Base-by-base conservation (phyloP, 2,797 vertebrate species). In the Masticophis lateralis region DNA sequence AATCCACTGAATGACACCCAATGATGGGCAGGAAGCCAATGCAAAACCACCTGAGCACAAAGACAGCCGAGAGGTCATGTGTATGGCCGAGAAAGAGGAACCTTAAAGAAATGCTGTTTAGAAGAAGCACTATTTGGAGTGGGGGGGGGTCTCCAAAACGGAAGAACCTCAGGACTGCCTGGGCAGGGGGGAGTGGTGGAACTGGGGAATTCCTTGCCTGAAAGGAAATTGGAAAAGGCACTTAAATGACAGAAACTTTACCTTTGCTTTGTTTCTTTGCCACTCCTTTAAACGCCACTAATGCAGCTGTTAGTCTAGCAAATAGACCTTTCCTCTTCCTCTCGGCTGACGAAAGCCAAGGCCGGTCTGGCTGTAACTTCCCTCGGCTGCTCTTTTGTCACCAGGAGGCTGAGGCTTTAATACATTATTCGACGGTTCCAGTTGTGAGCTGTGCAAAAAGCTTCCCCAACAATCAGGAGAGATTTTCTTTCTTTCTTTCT, bases 291-390 rank as follows among this genome's bases (percentile, higher is more conserved):
- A 86, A 47, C 69, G 16, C 13, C 66, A 86, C 69, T 22, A 3
- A 55, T 86, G 16, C 14, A 18, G 79, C 37, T 32, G 88, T 92
- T 83, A 51, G 69, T n/a, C 87, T 47, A 83, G 43, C 66, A 25
- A 55, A 12, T 3, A 12, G 56, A 83, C 63, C 10, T 90, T 61
- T 28, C 60, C 66, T 25, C 25, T 16, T 20, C 56, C 6, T 79
- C 43, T 22, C 47, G 47, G 13, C 91, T 89, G 66, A 86, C 74
- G 90, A 95, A 95, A 86, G 60, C 93, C 94, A 66, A 57, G 13
- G 20, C 10, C 37, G 87, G 61, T 86, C 74, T 47, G 74, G 60
- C 79, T 5, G 1, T 59, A 86, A 59, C 69, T 57, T 53, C 51
- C 51, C 51, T 53, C 9, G 51, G 51, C 51, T 53, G 51, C 9